Percentiles rank a stretch among this genome's conserved stretches.
phyloP scores from a whole-genome alignment of 2,888 invertebrate genomes.

The Eupithecia subfuscata region DNA sequence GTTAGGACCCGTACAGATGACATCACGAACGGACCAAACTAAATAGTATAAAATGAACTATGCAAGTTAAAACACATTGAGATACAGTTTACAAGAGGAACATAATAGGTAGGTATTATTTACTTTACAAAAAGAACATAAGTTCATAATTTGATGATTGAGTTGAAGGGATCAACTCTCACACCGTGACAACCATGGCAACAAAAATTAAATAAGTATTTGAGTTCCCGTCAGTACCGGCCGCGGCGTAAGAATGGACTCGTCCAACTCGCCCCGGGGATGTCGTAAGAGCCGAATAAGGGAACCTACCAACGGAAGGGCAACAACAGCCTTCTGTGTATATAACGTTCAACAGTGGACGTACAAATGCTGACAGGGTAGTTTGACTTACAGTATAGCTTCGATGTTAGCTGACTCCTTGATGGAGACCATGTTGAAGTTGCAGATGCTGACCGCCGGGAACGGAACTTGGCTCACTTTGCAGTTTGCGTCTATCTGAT shows the following conservation, averaged over 20 bases:
- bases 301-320: background rate
- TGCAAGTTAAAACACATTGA: too few species aligned
- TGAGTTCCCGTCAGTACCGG: background rate
- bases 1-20: too few species aligned
- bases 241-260: background rate
- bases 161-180: background rate
- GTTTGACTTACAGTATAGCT: slow-evolving; percentile 63
- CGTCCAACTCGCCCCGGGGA: background rate
- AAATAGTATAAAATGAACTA: too few species aligned
- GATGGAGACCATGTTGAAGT: slow-evolving; percentile 68
- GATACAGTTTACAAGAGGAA: too few species aligned
- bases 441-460: slow-evolving; percentile 74
- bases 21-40: too few species aligned
- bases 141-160: too few species aligned
- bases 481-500: slow-evolving; percentile 72
- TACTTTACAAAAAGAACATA: too few species aligned
- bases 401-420: slow-evolving; percentile 61
- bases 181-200: background rate
- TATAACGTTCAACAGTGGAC: background rate
- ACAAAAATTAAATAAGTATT: too few species aligned
- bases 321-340: background rate
- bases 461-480: slow-evolving; percentile 72
- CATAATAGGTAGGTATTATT: too few species aligned
- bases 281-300: background rate
- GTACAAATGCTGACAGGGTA: background rate